Base-by-base conservation (phyloP, 2,113 vertebrate genomes). In the Coptodon rendalli region DNA sequence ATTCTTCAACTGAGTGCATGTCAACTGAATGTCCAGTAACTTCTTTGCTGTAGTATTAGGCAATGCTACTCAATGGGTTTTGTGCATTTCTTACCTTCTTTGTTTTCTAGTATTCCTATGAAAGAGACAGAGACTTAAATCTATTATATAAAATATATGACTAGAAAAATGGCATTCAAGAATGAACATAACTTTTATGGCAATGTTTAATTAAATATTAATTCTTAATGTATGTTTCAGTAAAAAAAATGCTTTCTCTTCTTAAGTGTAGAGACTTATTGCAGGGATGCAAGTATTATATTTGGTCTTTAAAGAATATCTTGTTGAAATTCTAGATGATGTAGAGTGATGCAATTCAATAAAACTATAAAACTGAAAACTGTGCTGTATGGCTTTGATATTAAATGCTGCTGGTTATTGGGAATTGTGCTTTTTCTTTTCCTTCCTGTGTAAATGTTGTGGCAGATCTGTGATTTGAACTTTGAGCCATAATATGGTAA, bases 141-240 rank as follows among this genome's bases (percentile, higher is more conserved):
- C 89, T 94, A 94, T 92, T 90, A 85, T 91, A 92, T 94, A 81
- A 90, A 85, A 85, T 81, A 84, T 91, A 92, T 86, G 90, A 96
- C 84, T 90, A 92, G 91, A 95, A 95, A 89, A 84, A 93, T 89
- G 90, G 89, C 85, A 94, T 93, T 92, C 83, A 90, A 93, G 93
- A 95, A 96, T 96, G 94, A 96, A 94, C 71, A 91, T 92, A 90
- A 95, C 93, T 96, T 97, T 96, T 95, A 95, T 96, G 96, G 94
- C 92, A 94, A 94, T 95, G 95, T 96, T 97, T 96, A 95, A 96
- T 95, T 93, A 96, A 95, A 95, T 95, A 94, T 87, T 95, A 95
- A 95, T 96, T 96, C 95, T 95, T 95, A 94, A 89, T 95, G 95
- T 97, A 96, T 96, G 96, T 97, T 97, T 96, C 94, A 91, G 96